phyloP scores from a whole-genome alignment of 2,888 invertebrate genomes.

The Muscina levida region DNA sequence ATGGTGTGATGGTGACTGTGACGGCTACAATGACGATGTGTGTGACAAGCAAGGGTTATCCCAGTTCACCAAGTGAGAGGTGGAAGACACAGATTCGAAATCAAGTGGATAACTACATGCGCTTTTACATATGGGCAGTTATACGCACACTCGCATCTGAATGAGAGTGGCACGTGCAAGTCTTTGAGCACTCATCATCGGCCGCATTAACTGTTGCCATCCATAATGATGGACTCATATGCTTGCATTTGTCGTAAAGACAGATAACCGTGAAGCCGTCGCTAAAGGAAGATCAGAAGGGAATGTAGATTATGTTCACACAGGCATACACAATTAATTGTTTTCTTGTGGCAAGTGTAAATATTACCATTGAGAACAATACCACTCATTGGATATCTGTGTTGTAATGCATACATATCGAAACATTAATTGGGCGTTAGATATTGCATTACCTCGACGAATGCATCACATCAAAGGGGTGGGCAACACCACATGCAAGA shows the following conservation, averaged over 20 bases:
- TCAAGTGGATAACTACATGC: conserved; percentile 19
- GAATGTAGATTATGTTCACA: background rate
- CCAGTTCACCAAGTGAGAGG: background rate
- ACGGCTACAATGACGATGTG: no score
- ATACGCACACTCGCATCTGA: conserved; percentile 17
- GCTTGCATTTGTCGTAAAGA: background rate
- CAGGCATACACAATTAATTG: conserved; percentile 39
- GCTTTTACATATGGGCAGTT: background rate
- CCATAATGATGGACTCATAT: conserved; percentile 10
- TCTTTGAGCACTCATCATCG: conserved; percentile 39
- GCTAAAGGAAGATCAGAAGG: no score
- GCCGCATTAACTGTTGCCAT: background rate
- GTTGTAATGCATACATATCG: background rate
- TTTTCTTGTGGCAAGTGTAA: conserved; percentile 58
- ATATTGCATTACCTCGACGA: conserved; percentile 47
- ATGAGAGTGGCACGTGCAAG: conserved; percentile 61
- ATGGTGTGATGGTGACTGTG: no score
- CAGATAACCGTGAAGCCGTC: background rate
- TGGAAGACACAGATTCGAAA: conserved; percentile 11
- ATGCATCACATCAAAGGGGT: conserved; percentile 23
- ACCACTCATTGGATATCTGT: background rate
- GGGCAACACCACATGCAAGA: background rate
- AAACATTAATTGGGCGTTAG: background rate
- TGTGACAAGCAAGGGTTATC: no score
- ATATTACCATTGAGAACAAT: conserved; percentile 49